Evolutionary conservation across 1,140 invertebrate genomes (phyloP).

Genomic region (Rhynchophorus ferrugineus): DNA sequence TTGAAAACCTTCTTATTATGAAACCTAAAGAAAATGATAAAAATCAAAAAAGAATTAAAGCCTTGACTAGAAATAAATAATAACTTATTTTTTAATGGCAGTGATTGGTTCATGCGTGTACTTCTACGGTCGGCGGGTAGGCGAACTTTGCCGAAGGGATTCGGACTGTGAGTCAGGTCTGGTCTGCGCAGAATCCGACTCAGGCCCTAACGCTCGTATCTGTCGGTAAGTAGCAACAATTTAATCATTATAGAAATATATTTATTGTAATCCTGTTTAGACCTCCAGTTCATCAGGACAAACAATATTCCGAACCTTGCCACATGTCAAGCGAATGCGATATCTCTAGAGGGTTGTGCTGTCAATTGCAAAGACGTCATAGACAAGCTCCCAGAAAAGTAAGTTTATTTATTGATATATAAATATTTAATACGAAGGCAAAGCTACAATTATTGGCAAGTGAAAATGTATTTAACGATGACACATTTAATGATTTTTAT

Average conservation of each 20-base stretch:
- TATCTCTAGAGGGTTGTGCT: constrained; percentile 76
- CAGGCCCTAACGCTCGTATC: constrained; percentile 49
- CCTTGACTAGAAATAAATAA: too few species aligned
- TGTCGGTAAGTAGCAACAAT: constrained; percentile 48
- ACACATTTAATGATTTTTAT: background rate
- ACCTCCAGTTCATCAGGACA: constrained; percentile 62
- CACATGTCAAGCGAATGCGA: constrained; percentile 77
- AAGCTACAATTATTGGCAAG: too few species aligned
- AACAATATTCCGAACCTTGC: constrained; percentile 81
- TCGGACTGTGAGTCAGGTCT: constrained; percentile 68
- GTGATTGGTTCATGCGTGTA: constrained; percentile 64
- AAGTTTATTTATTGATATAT: constrained; percentile 22
- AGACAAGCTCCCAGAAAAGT: constrained; percentile 76
- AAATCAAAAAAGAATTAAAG: too few species aligned
- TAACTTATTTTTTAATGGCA: constrained; percentile 28
- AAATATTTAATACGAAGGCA: too few species aligned
- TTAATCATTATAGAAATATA: background rate
- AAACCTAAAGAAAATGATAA: too few species aligned
- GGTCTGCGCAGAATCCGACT: constrained; percentile 53
- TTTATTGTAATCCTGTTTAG: constrained; percentile 1
- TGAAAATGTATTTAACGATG: too few species aligned
- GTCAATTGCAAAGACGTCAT: constrained; percentile 77
- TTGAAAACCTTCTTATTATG: too few species aligned
- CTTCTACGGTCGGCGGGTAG: constrained; percentile 62
- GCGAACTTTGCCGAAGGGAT: constrained; percentile 64